phyloP scores from a whole-genome alignment of 2,797 vertebrate species.

The Sebastes itinus region DNA sequence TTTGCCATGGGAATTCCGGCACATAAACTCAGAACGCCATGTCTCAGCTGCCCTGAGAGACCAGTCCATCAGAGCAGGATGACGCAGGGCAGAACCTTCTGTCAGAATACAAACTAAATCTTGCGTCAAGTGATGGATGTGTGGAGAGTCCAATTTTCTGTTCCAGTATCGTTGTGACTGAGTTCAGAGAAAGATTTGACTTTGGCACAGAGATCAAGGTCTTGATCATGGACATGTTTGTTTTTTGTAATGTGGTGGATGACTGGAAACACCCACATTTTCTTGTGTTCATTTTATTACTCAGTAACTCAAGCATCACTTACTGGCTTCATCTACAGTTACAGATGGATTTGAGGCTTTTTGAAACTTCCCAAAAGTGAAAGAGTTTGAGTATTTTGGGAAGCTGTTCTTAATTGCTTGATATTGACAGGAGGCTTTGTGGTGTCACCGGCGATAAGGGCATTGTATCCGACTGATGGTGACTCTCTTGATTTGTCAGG shows the following conservation, averaged over 20 bases:
- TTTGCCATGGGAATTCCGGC: conserved; percentile 21
- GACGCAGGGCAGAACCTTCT: neutral
- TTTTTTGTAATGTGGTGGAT: neutral
- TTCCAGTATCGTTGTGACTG: neutral
- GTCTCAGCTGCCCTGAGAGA: conserved; percentile 10
- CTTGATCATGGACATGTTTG: neutral
- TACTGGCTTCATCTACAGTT: neutral
- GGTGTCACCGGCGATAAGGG: too few relatives aligned
- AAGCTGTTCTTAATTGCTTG: neutral
- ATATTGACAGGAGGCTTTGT: neutral
- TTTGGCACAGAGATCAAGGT: neutral
- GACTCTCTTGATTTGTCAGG: too few relatives aligned
- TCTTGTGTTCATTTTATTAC: too few relatives aligned
- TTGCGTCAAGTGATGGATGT: neutral
- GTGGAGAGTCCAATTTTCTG: neutral
- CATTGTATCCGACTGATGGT: neutral
- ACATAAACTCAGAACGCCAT: conserved; percentile 10
- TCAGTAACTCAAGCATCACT: neutral
- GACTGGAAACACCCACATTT: neutral
- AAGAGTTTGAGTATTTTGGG: neutral
- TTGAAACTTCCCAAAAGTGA: neutral
- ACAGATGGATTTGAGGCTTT: neutral
- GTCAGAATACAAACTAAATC: neutral
- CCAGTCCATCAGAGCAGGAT: neutral
- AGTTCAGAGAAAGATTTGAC: neutral